Base-by-base conservation (phyloP, 2,113 vertebrate genomes). In the Podilymbus podiceps region DNA sequence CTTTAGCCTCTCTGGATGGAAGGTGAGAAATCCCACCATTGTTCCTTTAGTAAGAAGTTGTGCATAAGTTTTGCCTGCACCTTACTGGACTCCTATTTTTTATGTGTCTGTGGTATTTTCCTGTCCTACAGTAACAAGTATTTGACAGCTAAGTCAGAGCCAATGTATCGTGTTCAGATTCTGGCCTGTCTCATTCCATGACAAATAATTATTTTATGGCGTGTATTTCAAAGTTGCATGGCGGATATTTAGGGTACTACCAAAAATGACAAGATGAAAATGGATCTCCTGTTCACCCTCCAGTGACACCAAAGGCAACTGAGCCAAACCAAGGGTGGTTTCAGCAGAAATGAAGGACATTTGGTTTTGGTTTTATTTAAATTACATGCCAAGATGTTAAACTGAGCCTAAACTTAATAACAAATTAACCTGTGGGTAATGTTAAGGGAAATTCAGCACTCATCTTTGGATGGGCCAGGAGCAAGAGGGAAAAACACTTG, bases 331-430 rank as follows among this genome's bases (percentile, higher is more conserved):
- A 2, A 95, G 88, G 93, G 85, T 93, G 84, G 86, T 97, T 97
- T 96, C 91, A 91, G 85, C 84, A 93, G 88, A 95, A 96, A 79
- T 50, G 76, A 95, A 72, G 92, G 90, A 93, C 89, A 90, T 97
- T 96, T 92, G 95, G 83, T 75, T 94, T 96, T 94, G 89, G 78
- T 97, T 97, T 97, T 93, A 96, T 93, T 94, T 89, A 79, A 96
- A 95, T 90, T 60, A 25, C n/a, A 46, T 28, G 96, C 94, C 95
- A 95, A 94, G 93, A 95, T 86, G 81, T 96, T 97, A 88, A 94
- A 96, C 93, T 95, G 85, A 85, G 92, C 96, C 81, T 96, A 96
- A 95, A 82, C 62, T 93, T 96, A 92, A 97, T 92, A 97, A 95
- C 82, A 96, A 94, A 95, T 95, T 96, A 96, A 96, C 93, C 93